These are phyloP conservation scores for Shinisaurus crocodilurus DNA, from an alignment of 2,113 vertebrate species.

Conservation along the genomic window DNA sequence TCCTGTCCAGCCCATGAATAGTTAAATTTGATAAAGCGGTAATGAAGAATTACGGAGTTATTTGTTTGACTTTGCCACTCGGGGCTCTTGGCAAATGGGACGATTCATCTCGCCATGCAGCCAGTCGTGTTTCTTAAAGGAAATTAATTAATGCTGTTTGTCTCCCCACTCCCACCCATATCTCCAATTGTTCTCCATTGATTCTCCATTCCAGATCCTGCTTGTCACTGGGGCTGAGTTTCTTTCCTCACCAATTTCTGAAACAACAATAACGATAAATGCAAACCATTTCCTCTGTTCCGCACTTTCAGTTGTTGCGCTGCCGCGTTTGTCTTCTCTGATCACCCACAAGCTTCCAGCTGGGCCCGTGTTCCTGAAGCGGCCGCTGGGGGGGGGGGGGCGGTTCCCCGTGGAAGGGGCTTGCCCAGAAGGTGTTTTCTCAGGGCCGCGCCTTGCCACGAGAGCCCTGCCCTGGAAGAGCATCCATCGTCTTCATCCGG, in stretches of 20 bases:
- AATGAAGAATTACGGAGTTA: slow-evolving; percentile 71
- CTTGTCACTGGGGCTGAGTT: slow-evolving; percentile 12
- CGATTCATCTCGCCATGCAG: slow-evolving; percentile 81
- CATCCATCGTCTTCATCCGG: too few relatives aligned
- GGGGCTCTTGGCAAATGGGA: slow-evolving; percentile 79
- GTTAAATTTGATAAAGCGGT: slow-evolving; percentile 71
- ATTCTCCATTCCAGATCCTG: slow-evolving; percentile 54
- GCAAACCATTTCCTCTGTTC: slow-evolving; percentile 52
- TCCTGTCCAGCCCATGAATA: slow-evolving; percentile 43
- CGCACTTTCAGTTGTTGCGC: slow-evolving; percentile 45
- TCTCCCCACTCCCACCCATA: slow-evolving; percentile 66
- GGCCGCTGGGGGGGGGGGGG: too few relatives aligned
- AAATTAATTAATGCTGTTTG: slow-evolving; percentile 80
- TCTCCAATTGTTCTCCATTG: slow-evolving; percentile 65
- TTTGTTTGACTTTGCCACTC: slow-evolving; percentile 72
- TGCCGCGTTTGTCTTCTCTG: slow-evolving; percentile 10
- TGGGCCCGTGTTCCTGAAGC: neutral
- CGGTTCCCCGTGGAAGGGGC: too few relatives aligned
- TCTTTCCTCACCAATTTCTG: slow-evolving; percentile 45
- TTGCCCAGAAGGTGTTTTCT: neutral
- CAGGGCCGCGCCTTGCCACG: neutral
- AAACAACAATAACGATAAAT: slow-evolving; percentile 21
- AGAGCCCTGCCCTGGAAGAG: neutral
- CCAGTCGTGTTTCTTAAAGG: slow-evolving; percentile 77
- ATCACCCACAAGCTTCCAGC: slow-evolving; percentile 18